Evolutionary conservation across 2,797 vertebrate species (phyloP).

Genomic region (Enteromius anoplus): DNA sequence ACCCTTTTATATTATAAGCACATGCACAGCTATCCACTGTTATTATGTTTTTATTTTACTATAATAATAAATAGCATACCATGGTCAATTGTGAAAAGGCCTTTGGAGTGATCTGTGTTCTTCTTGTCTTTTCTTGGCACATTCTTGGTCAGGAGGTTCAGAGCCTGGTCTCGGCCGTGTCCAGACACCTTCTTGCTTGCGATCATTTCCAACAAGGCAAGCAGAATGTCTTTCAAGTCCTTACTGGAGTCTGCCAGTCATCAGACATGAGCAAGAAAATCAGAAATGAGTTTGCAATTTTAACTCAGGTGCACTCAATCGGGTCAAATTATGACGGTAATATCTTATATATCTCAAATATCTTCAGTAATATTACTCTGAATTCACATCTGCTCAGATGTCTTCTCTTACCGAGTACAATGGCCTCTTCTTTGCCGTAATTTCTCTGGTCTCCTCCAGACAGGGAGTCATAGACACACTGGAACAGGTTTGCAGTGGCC

Average conservation of each 20-base stretch:
- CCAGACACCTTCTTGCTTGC: constrained; percentile 89
- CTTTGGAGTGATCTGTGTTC: constrained; percentile 80
- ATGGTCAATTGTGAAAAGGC: constrained; percentile 88
- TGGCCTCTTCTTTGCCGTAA: constrained; percentile 89
- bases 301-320: neutral
- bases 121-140: constrained; percentile 86
- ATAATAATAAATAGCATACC: constrained; percentile 74
- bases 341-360: no score
- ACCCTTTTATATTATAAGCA: neutral
- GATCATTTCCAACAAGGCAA: constrained; percentile 89
- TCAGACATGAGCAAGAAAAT: constrained; percentile 8
- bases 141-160: constrained; percentile 93
- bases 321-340: neutral
- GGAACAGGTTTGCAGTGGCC: constrained; percentile 90
- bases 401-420: constrained; percentile 73
- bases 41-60: neutral
- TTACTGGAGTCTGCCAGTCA: constrained; percentile 83
- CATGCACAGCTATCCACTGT: neutral
- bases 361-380: neutral
- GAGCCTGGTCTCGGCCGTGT: constrained; percentile 91
- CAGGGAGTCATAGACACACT: constrained; percentile 88
- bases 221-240: constrained; percentile 87
- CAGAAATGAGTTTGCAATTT: neutral
- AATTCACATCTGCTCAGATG: neutral
- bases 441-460: constrained; percentile 84